Percentiles rank a stretch among this genome's conserved stretches.
These are phyloP conservation scores for Rallus crepitans DNA, from an alignment of 2,797 vertebrate genomes.

Conservation along the genomic window DNA sequence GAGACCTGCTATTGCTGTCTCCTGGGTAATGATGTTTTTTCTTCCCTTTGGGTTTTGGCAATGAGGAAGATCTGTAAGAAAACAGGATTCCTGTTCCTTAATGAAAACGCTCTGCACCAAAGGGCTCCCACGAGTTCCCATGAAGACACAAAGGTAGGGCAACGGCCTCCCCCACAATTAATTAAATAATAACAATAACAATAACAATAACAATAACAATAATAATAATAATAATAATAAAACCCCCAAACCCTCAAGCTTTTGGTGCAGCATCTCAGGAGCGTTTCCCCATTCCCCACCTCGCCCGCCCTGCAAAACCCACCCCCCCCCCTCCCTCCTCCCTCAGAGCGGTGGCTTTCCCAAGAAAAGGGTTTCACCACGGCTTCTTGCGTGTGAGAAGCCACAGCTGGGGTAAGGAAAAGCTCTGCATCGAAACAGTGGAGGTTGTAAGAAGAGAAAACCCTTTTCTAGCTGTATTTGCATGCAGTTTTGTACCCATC, in stretches of 20 bases:
- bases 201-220: too few relatives aligned
- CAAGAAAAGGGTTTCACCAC: background rate
- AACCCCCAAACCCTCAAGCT: background rate
- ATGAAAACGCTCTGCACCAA: background rate
- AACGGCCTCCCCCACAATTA: background rate
- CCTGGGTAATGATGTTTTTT: background rate
- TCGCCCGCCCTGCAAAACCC: background rate
- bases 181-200: too few relatives aligned
- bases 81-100: conserved; percentile 50
- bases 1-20: background rate
- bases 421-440: background rate
- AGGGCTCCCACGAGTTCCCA: background rate
- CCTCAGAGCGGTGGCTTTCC: background rate
- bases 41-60: conserved; percentile 21
- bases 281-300: background rate
- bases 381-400: background rate
- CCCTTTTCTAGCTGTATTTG: rapidly evolving
- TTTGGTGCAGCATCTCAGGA: background rate
- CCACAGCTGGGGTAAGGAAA: background rate
- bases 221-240: too few relatives aligned
- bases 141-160: background rate
- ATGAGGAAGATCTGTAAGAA: conserved; percentile 39
- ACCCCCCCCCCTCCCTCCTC: background rate
- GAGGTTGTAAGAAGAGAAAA: background rate
- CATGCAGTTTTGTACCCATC: rapidly evolving